Conservation (phyloP, 1,140 invertebrate genomes). For the Drosophila navojoa region DNA sequence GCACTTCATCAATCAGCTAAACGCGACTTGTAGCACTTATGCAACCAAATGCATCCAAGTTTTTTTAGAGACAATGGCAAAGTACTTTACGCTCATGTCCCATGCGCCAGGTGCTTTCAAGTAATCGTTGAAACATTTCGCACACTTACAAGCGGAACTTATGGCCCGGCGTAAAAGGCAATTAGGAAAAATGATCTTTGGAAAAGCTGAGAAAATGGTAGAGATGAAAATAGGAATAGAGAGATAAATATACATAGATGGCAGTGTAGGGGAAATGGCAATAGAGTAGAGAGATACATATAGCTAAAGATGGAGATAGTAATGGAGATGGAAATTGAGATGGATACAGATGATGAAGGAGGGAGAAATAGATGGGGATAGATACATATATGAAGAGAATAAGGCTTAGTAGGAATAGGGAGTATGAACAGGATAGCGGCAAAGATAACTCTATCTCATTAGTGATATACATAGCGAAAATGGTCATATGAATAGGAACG, state of each 20-base stretch:
- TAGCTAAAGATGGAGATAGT: not conserved
- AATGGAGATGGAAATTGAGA: not conserved
- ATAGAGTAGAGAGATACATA: not conserved
- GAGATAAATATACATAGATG: not conserved
- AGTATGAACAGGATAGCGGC: too few species aligned
- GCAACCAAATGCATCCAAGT: slow-evolving; percentile 37
- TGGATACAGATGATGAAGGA: not conserved
- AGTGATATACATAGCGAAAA: too few species aligned
- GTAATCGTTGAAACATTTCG: slow-evolving; percentile 22
- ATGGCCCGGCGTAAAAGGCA: not conserved
- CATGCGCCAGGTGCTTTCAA: slow-evolving; percentile 15
- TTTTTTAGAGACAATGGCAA: slow-evolving; percentile 32
- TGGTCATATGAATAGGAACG: too few species aligned
- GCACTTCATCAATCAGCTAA: slow-evolving; percentile 21
- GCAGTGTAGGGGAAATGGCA: not conserved
- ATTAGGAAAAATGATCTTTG: not conserved
- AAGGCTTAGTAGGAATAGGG: too few species aligned
- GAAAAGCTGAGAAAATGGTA: not conserved
- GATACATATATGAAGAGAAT: too few species aligned
- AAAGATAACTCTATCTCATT: too few species aligned
- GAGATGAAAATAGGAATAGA: not conserved
- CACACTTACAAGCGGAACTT: not conserved
- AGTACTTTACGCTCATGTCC: slow-evolving; percentile 18
- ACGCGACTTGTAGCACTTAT: slow-evolving; percentile 20
- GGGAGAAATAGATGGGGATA: not conserved